Evolutionary conservation across 2,797 vertebrate species (phyloP).

Genomic region (Anas flavirostris): DNA sequence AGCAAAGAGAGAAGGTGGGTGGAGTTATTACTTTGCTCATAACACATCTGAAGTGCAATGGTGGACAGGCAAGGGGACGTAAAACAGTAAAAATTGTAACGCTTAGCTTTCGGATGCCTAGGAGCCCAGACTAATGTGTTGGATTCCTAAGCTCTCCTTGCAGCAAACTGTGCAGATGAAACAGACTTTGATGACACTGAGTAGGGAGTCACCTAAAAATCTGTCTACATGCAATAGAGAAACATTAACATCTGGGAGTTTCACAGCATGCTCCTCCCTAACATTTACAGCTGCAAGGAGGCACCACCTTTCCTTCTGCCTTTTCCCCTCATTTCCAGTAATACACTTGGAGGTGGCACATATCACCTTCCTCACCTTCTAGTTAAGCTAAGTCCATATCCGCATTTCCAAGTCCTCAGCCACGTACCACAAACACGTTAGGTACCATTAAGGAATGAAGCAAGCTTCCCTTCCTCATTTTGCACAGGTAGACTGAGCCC

Average conservation of each 20-base stretch:
- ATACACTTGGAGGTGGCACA: background rate
- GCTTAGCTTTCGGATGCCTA: background rate
- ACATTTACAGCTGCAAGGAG: background rate
- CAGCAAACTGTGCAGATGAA: background rate
- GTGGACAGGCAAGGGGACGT: background rate
- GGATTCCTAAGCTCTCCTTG: background rate
- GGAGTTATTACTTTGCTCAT: background rate
- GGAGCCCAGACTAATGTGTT: rapidly evolving
- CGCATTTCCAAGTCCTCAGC: background rate
- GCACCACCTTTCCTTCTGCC: background rate
- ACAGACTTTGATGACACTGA: background rate
- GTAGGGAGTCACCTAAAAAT: background rate
- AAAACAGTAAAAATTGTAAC: background rate
- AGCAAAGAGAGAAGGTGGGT: rapidly evolving
- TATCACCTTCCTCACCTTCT: background rate
- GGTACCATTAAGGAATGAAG: background rate
- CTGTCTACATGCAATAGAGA: background rate
- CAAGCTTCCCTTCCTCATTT: background rate
- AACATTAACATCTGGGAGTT: background rate
- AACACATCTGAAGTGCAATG: background rate
- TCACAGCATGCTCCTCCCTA: background rate
- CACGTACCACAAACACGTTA: too few relatives aligned
- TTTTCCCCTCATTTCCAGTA: background rate
- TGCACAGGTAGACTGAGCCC: background rate
- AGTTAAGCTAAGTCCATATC: background rate